phyloP scores from a whole-genome alignment of 2,113 vertebrate species.

The Gnathonemus echidnorhynchus region DNA sequence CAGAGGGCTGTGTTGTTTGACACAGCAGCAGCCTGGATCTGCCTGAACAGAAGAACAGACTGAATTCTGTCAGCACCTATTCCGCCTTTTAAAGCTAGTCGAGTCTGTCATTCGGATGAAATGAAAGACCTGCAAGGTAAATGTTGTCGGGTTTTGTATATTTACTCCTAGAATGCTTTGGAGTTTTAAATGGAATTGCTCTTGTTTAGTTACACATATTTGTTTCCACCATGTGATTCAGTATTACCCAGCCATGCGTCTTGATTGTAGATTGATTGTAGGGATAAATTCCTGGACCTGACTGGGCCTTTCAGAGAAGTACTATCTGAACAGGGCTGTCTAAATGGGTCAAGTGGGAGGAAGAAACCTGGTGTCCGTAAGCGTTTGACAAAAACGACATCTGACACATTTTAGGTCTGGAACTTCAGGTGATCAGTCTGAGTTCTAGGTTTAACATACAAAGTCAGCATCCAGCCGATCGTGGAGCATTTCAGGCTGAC shows the following conservation, averaged over 20 bases:
- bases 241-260: not conserved
- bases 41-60: not conserved
- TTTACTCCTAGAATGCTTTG: not conserved
- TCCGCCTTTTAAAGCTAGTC: not conserved
- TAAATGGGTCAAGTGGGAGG: not conserved
- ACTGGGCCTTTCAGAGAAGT: not conserved
- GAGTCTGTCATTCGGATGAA: not conserved
- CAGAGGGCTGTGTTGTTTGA: not conserved
- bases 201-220: not conserved
- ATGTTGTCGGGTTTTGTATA: not conserved
- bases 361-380: not conserved
- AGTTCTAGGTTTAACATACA: not conserved
- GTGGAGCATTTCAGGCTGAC: no score
- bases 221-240: not conserved
- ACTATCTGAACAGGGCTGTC: not conserved
- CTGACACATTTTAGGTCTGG: not conserved
- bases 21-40: not conserved
- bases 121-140: not conserved
- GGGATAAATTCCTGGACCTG: not conserved
- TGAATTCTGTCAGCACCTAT: not conserved
- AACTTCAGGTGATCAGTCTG: not conserved
- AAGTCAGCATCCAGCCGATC: not conserved
- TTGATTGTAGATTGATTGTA: not conserved
- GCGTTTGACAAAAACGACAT: not conserved
- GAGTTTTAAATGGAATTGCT: not conserved